Evolutionary conservation across 2,888 invertebrate species (phyloP).

Genomic region (Eupithecia centaureata): DNA sequence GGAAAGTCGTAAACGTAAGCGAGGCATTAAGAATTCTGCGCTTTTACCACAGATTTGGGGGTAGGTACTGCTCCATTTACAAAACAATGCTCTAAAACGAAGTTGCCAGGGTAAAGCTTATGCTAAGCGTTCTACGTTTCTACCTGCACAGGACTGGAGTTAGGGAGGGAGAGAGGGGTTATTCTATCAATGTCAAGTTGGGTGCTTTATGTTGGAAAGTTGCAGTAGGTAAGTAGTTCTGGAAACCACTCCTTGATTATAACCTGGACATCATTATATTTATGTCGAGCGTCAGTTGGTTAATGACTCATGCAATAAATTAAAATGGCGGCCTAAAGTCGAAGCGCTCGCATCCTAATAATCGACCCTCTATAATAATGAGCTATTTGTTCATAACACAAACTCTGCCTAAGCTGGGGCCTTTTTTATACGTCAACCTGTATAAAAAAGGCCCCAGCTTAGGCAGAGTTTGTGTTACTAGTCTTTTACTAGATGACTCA

Average conservation of each 20-base stretch:
- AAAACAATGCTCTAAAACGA: constrained; percentile 36
- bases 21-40: constrained; percentile 15
- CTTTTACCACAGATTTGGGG: constrained; percentile 28
- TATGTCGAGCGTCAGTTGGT: background rate
- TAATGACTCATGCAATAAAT: background rate
- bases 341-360: too few relatives aligned
- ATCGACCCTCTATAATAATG: too few relatives aligned
- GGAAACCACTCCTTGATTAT: background rate
- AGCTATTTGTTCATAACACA: too few relatives aligned
- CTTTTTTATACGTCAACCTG: too few relatives aligned
- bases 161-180: background rate
- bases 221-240: background rate
- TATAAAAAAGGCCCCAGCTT: too few relatives aligned
- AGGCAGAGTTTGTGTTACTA: too few relatives aligned
- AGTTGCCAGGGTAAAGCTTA: constrained; percentile 32
- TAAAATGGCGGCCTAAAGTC: too few relatives aligned
- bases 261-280: too few relatives aligned
- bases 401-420: too few relatives aligned
- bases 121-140: constrained; percentile 31
- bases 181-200: background rate
- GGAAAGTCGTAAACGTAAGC: constrained; percentile 10
- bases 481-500: too few relatives aligned
- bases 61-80: constrained; percentile 29
- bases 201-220: background rate
- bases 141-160: constrained; percentile 24